Base-by-base conservation (phyloP, 2,888 invertebrate species). In the Ryuthela nishihirai region DNA sequence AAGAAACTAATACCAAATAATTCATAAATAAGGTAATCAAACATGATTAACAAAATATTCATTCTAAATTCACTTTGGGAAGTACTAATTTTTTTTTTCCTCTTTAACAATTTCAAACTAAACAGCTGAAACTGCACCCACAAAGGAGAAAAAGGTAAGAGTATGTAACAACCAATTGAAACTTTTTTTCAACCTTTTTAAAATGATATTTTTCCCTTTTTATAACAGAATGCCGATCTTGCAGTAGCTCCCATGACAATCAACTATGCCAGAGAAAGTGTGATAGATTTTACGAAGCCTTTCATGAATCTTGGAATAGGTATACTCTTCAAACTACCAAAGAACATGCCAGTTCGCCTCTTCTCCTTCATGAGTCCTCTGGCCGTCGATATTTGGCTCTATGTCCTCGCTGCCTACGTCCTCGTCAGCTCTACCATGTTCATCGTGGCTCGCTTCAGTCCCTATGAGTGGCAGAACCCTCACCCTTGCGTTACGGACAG, bases 221-320 rank as follows among this genome's bases (percentile, higher is more conserved):
- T n/a, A 10, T 15, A 39, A 18, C 78, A 91, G 93, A 85, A 88
- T 76, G 95, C 94, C 0, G 97, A 98, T 73, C 79, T 98, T 66
- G 97, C 95, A 0, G 92, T 97, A 0, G 95, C 93, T 0, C 93
- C 97, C 0, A 90, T 98, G 86, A 98, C 97, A 2, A 98, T 98
- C 68, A 97, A 92, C 76, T 97, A 94, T 74, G 92, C 94, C 0
- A 77, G 98, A 17, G 95, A 95, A 73, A 87, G 88, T 73, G 87
- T 89, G 56, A 93, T 98, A 55, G 97, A 97, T 75, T 98, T 98
- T 75, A 97, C 97, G 0, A 95, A 95, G 71, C 98, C 97, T 0
- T 98, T 95, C 76, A 93, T 98, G 89, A 95, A 95, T 74, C 81
- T 97, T 12, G 97, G 97, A 25, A 97, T 95, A 61, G 91, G 93